Conservation (phyloP, 2,888 invertebrate genomes). For the Polia nebulosa region DNA sequence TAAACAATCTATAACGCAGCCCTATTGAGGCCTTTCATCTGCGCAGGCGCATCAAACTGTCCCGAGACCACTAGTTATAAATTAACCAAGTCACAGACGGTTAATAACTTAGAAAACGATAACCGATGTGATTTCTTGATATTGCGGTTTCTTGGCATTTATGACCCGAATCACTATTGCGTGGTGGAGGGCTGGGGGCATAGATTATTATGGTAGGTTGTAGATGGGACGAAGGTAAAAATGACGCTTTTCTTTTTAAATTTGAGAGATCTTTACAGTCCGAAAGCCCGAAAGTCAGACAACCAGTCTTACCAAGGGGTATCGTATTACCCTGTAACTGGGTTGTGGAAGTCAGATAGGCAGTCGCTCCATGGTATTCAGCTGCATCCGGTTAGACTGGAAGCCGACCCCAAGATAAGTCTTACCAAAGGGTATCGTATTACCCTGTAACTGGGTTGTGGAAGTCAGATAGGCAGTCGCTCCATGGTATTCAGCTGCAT, state of each 20-base stretch:
- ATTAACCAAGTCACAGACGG: constrained; percentile 59
- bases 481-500: too few relatives aligned
- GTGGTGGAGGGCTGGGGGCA: constrained; percentile 12
- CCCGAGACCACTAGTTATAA: constrained; percentile 55
- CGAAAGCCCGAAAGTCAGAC: too few relatives aligned
- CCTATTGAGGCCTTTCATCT: constrained; percentile 43
- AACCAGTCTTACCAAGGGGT: too few relatives aligned
- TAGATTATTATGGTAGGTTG: constrained; percentile 17
- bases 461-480: too few relatives aligned
- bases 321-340: too few relatives aligned
- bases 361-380: too few relatives aligned
- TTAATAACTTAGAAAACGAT: constrained; percentile 80
- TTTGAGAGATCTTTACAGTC: too few relatives aligned
- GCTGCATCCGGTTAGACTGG: too few relatives aligned
- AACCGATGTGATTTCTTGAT: constrained; percentile 74
- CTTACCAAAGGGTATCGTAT: too few relatives aligned
- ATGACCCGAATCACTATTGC: constrained; percentile 72
- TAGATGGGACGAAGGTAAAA: constrained; percentile 11
- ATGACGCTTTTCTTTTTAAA: not conserved
- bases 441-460: too few relatives aligned
- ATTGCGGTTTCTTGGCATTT: constrained; percentile 73
- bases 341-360: too few relatives aligned
- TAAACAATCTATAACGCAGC: constrained; percentile 27
- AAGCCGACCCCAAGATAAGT: too few relatives aligned
- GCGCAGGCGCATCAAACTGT: constrained; percentile 48